A percentile compares a stretch with the other conserved stretches of the same genome.
phyloP scores from a whole-genome alignment of 2,888 invertebrate genomes.

The Parnassius glacialis region DNA sequence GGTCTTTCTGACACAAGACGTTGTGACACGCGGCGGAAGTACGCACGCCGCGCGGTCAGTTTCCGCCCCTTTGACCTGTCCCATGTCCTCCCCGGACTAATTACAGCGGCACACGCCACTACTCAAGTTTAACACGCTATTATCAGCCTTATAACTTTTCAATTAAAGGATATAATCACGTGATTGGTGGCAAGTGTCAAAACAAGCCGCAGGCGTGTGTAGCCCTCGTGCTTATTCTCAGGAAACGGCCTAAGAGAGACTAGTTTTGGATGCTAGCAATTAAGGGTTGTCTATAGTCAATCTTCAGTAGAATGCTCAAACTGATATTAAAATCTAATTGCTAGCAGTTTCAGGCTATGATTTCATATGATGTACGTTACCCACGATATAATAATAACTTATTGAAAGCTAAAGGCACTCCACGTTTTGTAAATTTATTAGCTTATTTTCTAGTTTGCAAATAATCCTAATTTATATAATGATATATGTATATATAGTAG shows the following conservation, averaged over 20 bases:
- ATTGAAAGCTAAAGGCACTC: too few relatives aligned
- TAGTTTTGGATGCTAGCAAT: constrained; percentile 51
- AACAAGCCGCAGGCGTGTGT: constrained; percentile 45
- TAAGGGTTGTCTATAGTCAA: constrained; percentile 35
- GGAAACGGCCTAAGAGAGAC: constrained; percentile 64
- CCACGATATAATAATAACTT: too few relatives aligned
- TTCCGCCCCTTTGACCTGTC: constrained; percentile 75
- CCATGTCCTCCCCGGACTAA: constrained; percentile 52
- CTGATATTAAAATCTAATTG: too few relatives aligned
- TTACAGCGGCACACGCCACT: constrained; percentile 52
- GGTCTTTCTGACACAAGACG: constrained; percentile 59
- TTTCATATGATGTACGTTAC: too few relatives aligned
- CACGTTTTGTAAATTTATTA: too few relatives aligned
- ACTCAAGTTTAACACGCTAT: constrained; percentile 6
- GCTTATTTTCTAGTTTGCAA: too few relatives aligned
- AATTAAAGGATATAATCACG: constrained; percentile 39
- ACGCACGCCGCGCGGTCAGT: constrained; percentile 67
- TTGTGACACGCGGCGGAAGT: constrained; percentile 63
- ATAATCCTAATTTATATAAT: too few relatives aligned
- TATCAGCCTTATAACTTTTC: constrained; percentile 7
- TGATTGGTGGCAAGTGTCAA: constrained; percentile 31
- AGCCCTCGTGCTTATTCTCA: constrained; percentile 48
- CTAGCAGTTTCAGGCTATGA: too few relatives aligned
- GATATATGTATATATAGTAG: too few relatives aligned
- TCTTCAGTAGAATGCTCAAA: background rate